phyloP scores from a whole-genome alignment of 2,113 vertebrate species.

The Takifugu flavidus region DNA sequence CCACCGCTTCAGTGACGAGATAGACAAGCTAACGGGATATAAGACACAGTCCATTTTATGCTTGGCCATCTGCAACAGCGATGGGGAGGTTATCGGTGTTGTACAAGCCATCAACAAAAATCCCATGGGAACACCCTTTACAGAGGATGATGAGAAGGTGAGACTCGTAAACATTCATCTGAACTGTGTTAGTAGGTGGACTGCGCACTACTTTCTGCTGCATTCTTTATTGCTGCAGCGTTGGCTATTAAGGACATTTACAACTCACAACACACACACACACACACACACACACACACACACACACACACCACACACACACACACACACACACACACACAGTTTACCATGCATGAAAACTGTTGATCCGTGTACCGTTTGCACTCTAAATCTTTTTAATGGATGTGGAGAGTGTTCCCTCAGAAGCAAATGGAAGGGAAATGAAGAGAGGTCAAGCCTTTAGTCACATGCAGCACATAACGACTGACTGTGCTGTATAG shows the following conservation, averaged over 20 bases:
- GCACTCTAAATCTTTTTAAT: conserved; percentile 48
- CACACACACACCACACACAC: background rate
- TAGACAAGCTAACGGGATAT: conserved; percentile 80
- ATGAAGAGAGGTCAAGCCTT: conserved; percentile 34
- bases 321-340: background rate
- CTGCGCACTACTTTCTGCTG: background rate
- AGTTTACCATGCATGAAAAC: background rate
- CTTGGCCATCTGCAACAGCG: conserved; percentile 78
- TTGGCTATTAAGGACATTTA: conserved; percentile 21
- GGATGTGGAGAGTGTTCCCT: conserved; percentile 33
- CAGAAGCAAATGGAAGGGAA: conserved; percentile 20
- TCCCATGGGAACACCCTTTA: conserved; percentile 71
- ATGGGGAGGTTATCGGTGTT: conserved; percentile 78
- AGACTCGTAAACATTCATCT: conserved; percentile 3
- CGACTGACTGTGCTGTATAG: conserved; percentile 19
- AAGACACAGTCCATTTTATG: conserved; percentile 81
- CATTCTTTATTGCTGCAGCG: background rate
- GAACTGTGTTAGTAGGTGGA: too few relatives aligned
- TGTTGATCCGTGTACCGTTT: conserved; percentile 16
- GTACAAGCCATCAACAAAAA: conserved; percentile 81
- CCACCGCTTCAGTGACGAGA: conserved; percentile 80
- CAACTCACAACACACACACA: background rate
- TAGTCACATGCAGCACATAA: conserved; percentile 22
- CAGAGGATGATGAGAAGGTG: conserved; percentile 80
- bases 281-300: background rate